Base-by-base conservation (phyloP, 2,888 invertebrate genomes). In the Loripinus fragilis region DNA sequence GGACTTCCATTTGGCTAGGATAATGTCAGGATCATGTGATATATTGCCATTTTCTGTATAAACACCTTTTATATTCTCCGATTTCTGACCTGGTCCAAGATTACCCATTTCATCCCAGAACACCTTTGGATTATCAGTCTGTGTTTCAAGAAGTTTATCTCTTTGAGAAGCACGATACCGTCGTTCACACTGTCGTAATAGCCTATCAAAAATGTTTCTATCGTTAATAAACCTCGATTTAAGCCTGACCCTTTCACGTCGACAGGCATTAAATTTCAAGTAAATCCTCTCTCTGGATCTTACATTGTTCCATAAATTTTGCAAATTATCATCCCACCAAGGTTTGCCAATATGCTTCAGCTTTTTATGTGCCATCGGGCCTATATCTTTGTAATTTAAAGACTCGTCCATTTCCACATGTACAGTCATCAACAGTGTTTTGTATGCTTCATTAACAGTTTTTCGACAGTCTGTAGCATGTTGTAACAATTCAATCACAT, bases 91-190 rank as follows among this genome's bases (percentile, higher is more conserved):
- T 1, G 66, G 73, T 38, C 73, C 66, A 7, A 73, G 50, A 10
- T 66, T 48, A 33, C 64, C 41, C 17, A 73, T 50, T 42, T 73
- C 73, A 20, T 48, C 65, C 73, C 73, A 73, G n/a, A 73, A 73
- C 20, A 64, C 73, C 17, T 48, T 65, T 0, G 73, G 73, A n/a
- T 73, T 73, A 23, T 35, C 23, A 30, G 50, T 73, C 15, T 66
- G 64, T 35, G 64, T 33, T 35, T 41, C 38, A 28, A 38, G 25
- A 7, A 73, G 35, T 65, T 65, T 66, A 23, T 65, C 30, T 12
- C 73, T 15, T 30, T 41, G 48, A 30, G 42, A 2, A 25, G 71
- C 23, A 8, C 60, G 1, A 28, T 60, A 60, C 1, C 17, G 28
- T 7, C 73, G 65, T 25, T 73, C 66, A 10, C n/a, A 41, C 23